Evolutionary conservation across 2,797 vertebrate genomes (phyloP).

Genomic region (Thripadectes ignobilis): DNA sequence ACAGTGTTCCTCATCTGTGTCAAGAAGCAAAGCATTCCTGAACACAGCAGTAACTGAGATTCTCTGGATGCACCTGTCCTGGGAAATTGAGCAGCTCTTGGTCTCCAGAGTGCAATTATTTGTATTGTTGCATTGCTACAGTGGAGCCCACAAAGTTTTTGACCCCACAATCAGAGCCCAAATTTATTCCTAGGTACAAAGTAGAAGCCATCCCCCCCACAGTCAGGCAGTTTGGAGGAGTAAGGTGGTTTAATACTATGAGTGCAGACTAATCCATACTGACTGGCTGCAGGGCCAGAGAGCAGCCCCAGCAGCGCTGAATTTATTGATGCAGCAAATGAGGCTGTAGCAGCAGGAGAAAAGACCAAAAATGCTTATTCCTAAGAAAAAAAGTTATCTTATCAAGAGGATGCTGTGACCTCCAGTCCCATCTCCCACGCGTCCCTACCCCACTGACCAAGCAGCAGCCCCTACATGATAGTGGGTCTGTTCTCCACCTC

Average conservation of each 20-base stretch:
- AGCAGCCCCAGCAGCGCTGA: neutral
- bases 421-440: neutral
- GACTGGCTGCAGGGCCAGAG: neutral
- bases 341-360: neutral
- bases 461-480: neutral
- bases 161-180: accelerated
- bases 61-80: neutral
- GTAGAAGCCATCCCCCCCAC: neutral
- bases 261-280: neutral
- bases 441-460: neutral
- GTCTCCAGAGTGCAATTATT: neutral
- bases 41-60: neutral
- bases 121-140: neutral
- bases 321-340: neutral
- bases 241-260: neutral
- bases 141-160: neutral
- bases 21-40: neutral
- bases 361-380: neutral
- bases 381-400: neutral
- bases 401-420: neutral
- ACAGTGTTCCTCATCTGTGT: neutral
- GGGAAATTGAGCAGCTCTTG: neutral
- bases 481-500: neutral
- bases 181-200: neutral
- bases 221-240: neutral